Percentiles rank a stretch among this genome's conserved stretches.
Conservation (phyloP, 2,797 vertebrate genomes). For the Merluccius polli region DNA sequence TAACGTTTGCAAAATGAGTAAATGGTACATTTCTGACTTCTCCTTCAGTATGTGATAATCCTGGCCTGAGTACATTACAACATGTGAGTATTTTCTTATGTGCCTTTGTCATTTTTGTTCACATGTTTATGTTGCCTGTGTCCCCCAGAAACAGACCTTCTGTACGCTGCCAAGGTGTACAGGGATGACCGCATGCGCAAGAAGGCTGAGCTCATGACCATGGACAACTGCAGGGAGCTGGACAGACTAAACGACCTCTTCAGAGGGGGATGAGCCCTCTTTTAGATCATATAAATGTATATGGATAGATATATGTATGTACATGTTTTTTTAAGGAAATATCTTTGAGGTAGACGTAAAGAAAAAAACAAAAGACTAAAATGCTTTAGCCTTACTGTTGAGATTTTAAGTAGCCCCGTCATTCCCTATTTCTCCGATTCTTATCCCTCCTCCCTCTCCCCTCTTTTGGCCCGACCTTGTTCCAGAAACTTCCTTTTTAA, state of each 20-base stretch:
- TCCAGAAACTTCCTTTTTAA: conserved; percentile 43
- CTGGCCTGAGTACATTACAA: not conserved
- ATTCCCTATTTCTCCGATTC: not conserved
- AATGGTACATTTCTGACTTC: not conserved
- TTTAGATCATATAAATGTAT: conserved; percentile 56
- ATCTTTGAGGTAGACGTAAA: conserved; percentile 57
- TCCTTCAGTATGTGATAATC: not conserved
- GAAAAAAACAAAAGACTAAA: conserved; percentile 28
- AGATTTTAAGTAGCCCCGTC: conserved; percentile 39
- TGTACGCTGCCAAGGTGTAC: conserved; percentile 95
- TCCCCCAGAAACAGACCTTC: conserved; percentile 86
- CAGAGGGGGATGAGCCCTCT: conserved; percentile 83
- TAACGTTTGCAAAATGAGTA: not conserved
- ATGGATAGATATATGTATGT: conserved; percentile 64
- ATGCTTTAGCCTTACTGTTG: conserved; percentile 59
- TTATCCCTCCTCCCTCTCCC: too few species aligned
- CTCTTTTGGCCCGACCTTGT: conserved; percentile 35
- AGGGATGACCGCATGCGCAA: conserved; percentile 87
- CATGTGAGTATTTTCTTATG: too few species aligned
- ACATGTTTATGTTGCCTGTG: conserved; percentile 14
- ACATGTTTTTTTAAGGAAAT: conserved; percentile 62
- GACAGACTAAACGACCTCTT: conserved; percentile 92
- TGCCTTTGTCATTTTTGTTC: not conserved
- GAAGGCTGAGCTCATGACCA: conserved; percentile 92
- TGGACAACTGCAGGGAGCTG: conserved; percentile 96